phyloP scores from a whole-genome alignment of 2,888 invertebrate genomes.

The Synanthedon vespiformis region DNA sequence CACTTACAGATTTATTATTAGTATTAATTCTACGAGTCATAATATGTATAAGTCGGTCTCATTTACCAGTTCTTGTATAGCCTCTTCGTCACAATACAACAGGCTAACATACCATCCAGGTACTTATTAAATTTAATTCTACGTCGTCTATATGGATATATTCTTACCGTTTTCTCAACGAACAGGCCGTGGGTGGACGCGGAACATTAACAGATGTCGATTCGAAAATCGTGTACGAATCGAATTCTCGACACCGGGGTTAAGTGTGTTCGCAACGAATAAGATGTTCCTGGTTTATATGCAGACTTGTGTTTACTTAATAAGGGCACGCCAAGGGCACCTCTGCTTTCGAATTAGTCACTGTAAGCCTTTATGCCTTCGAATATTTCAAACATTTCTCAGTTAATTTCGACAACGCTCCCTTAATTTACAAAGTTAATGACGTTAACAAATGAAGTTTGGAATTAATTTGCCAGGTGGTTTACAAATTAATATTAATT shows the following conservation, averaged over 20 bases:
- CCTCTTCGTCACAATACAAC: too few species aligned
- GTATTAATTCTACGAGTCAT: too few species aligned
- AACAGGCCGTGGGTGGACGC: conserved; percentile 40
- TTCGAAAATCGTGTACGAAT: conserved; percentile 40
- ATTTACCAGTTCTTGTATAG: too few species aligned
- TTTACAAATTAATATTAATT: too few species aligned
- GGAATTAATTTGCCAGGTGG: too few species aligned
- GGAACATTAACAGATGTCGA: conserved; percentile 50
- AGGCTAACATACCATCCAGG: background rate
- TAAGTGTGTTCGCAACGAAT: conserved; percentile 48
- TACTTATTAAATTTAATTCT: background rate
- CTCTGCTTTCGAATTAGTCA: background rate
- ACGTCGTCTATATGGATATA: conserved; percentile 6
- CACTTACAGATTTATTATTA: too few species aligned
- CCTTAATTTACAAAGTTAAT: too few species aligned
- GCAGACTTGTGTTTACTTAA: background rate
- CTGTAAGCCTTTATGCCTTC: background rate
- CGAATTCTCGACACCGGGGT: conserved; percentile 49
- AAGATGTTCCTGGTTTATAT: conserved; percentile 33
- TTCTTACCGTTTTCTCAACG: conserved; percentile 3
- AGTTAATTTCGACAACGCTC: too few species aligned
- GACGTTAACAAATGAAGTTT: too few species aligned
- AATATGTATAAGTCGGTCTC: too few species aligned
- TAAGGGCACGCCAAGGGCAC: background rate
- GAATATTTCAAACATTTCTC: too few species aligned